phyloP scores from a whole-genome alignment of 2,113 vertebrate genomes.

The Heterotilapia buettikoferi region DNA sequence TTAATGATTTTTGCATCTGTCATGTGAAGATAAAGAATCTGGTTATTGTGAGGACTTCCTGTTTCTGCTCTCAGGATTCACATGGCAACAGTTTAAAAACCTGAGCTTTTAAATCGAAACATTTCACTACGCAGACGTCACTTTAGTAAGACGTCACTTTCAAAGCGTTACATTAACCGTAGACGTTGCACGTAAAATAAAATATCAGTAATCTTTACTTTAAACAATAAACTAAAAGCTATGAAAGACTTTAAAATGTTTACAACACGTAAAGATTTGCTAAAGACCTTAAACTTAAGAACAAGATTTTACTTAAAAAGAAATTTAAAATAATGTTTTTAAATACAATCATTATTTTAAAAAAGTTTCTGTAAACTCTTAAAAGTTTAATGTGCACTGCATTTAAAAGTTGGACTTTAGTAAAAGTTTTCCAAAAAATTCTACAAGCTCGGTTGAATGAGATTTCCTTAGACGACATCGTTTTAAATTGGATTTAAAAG shows the following conservation, averaged over 20 bases:
- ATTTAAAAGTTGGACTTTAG: background rate
- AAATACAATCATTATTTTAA: background rate
- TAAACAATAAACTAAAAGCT: background rate
- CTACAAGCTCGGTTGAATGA: fast-evolving
- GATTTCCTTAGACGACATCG: background rate
- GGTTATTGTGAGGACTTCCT: background rate
- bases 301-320: background rate
- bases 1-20: background rate
- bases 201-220: background rate
- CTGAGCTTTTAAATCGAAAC: background rate
- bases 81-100: background rate
- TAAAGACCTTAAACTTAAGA: background rate
- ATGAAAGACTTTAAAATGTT: background rate
- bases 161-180: background rate
- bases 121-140: background rate
- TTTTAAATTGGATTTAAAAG: background rate
- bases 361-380: background rate
- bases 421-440: background rate
- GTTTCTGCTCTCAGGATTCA: background rate
- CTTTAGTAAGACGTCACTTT: background rate
- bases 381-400: background rate
- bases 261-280: background rate
- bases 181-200: background rate
- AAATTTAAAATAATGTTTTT: fast-evolving
- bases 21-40: background rate